Evolutionary conservation across 2,113 vertebrate genomes (phyloP), one percentile per base, ranked within the genome.

Genomic region (Cercocebus atys): DNA sequence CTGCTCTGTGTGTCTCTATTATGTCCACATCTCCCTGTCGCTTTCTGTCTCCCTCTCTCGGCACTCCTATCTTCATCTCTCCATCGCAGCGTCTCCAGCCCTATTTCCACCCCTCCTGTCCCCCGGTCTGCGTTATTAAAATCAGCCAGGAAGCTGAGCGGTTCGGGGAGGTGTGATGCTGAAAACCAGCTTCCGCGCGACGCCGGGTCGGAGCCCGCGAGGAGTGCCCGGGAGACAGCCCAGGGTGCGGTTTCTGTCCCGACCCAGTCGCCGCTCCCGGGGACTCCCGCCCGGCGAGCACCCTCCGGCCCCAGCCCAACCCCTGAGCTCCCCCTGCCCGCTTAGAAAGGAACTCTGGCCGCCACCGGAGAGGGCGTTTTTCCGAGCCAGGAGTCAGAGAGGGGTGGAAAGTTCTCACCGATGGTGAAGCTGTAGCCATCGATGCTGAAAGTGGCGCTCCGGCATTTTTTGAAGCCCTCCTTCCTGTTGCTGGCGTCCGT

Each of bases 341-440:
- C 52, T 47, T 12, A 25, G 35, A 84, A 92, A 80, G 47, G 64
- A 70, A 3, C 88, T 27, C 50, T 52, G 87, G 6, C 76, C 32
- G 25, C 83, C 85, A 5, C 43, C 9, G 2, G n/a, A 16, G 40
- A 61, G 40, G 22, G 68, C 13, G n/a, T 55, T 1, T 9, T 57
- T 45, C 81, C 43, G 12, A 27, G 20, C 43, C 89, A 0, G 66
- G 43, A 27, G 90, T 35, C 35, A n/a, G 16, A 64, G 92, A 50
- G 10, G 83, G 85, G 80, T 17, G n/a, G n/a, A 85, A 96, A 97
- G 95, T 91, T 97, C 97, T 98, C 99, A 99, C 99, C 99, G 95
- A 99, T 99, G 55, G 99, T 99, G 98, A 99, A 99, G 99, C 99
- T 99, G 98, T 99, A 99, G 98, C 99, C 99, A 93, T 99, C 99